phyloP scores from a whole-genome alignment of 2,888 invertebrate genomes.

The Coenonympha arcania region DNA sequence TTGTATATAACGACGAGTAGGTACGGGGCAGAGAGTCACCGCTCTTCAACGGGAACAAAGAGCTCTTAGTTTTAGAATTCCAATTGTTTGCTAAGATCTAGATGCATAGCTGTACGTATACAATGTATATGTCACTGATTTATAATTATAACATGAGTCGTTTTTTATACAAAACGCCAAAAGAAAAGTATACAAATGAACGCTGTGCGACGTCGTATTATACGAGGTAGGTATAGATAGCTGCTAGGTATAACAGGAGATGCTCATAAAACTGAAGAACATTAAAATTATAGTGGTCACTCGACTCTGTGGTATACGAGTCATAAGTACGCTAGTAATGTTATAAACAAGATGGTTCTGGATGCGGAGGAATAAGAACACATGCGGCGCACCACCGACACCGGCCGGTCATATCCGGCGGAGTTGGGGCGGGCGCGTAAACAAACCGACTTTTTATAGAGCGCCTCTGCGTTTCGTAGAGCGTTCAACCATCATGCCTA shows the following conservation, averaged over 20 bases:
- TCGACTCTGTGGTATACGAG: constrained; percentile 3
- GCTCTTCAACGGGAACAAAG: constrained; percentile 44
- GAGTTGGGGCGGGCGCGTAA: constrained; percentile 50
- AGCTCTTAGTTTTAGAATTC: constrained; percentile 51
- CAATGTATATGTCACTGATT: not conserved
- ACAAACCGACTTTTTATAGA: constrained; percentile 67
- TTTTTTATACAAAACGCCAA: not conserved
- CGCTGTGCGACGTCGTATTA: not conserved
- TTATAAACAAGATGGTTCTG: constrained; percentile 28
- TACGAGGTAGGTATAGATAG: not conserved
- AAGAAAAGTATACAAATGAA: not conserved
- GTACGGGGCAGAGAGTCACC: constrained; percentile 40
- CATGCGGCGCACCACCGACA: constrained; percentile 35
- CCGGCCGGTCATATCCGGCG: constrained; percentile 52
- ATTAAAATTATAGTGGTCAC: constrained; percentile 14
- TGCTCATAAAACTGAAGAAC: constrained; percentile 4
- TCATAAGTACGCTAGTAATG: constrained; percentile 6
- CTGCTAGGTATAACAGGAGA: not conserved
- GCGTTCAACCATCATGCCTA: constrained; percentile 33
- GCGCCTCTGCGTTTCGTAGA: constrained; percentile 54
- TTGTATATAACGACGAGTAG: constrained; percentile 31
- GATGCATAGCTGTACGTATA: too few species aligned
- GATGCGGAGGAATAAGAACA: constrained; percentile 41
- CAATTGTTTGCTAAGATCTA: constrained; percentile 48
- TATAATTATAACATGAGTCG: not conserved